Base-by-base conservation (phyloP, 92 coral and sea anemone species). In the Phymanthus crucifer region DNA sequence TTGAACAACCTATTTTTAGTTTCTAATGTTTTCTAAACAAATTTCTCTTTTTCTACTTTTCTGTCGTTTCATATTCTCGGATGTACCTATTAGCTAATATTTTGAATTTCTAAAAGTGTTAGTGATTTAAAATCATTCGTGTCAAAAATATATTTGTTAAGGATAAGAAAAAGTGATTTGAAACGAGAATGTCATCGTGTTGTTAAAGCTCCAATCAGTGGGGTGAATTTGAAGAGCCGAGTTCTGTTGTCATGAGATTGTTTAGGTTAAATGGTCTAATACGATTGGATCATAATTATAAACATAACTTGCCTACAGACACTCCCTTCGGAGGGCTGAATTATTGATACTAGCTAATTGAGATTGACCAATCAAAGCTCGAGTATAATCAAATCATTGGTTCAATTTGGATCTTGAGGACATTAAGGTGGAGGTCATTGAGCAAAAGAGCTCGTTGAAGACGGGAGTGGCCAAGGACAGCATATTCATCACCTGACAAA, bases 231-330 rank as follows among this genome's bases (percentile, higher is more conserved):
- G 3, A 40, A 77, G 81, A 58, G 58, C 24, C 17, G 3, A n/a
- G 31, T 37, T 64, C 72, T 77, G 81, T 64, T 64, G 72, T 77
- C 27, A 77, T 77, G 34, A 61, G 58, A 80, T 88, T 88, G 85
- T 88, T 88, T 88, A 79, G 84, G 83, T 83, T 71, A 24, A 50
- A 50, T 80, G 68, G 84, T 77, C 75, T 67, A 69, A 89, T 76
- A 78, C 34, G 23, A 54, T 70, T 70, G 75, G 74, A 68, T 89
- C 92, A 89, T 79, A 64, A 45, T 69, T 79, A 46, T 48, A 65
- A 40, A 79, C 69, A 79, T 72, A 79, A 79, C 32, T 48, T 40
- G 43, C 23, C 72, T 35, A 48, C 52, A 37, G 68, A 69, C 45
- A 66, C 33, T 32, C 40, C 36, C 27, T 54, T 68, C 52, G n/a